Percentiles rank a stretch among this genome's conserved stretches.
These are phyloP conservation scores for Aphodius granarius DNA, from an alignment of 2,888 invertebrate genomes.

Conservation along the genomic window DNA sequence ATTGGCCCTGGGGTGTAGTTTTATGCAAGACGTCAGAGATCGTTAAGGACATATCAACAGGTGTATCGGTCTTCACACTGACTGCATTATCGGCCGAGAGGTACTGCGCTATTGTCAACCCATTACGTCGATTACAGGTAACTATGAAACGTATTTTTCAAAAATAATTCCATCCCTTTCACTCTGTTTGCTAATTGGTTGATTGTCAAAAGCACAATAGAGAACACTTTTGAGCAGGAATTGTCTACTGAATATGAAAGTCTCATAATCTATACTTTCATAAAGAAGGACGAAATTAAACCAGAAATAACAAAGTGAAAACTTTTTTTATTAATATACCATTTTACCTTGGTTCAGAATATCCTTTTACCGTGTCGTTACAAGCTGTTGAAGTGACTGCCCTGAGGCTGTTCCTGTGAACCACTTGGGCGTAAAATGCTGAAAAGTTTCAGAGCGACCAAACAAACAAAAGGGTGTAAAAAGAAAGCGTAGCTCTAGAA, in stretches of 20 bases:
- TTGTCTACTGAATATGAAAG: no score
- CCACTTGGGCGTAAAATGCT: background rate
- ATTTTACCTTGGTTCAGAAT: background rate
- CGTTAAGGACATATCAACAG: conserved; percentile 82
- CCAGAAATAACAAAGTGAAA: background rate
- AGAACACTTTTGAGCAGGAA: no score
- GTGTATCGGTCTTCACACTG: conserved; percentile 87
- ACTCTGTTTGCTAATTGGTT: no score
- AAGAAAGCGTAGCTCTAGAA: background rate
- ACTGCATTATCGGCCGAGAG: conserved; percentile 84
- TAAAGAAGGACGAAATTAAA: no score
- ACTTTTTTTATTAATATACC: background rate
- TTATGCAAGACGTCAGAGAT: conserved; percentile 80
- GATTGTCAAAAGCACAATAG: no score
- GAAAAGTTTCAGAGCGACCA: background rate
- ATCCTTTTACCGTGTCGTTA: background rate
- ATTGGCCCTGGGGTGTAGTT: conserved; percentile 80
- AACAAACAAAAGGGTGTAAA: background rate
- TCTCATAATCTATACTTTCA: no score
- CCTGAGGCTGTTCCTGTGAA: background rate
- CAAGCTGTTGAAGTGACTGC: background rate
- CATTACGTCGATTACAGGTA: conserved; percentile 67
- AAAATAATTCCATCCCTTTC: no score
- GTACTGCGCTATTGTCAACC: conserved; percentile 89
- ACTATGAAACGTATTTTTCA: conserved; percentile 12